These are phyloP conservation scores for Orcinus orca DNA, from an alignment of 2,113 vertebrate genomes.

Conservation along the genomic window DNA sequence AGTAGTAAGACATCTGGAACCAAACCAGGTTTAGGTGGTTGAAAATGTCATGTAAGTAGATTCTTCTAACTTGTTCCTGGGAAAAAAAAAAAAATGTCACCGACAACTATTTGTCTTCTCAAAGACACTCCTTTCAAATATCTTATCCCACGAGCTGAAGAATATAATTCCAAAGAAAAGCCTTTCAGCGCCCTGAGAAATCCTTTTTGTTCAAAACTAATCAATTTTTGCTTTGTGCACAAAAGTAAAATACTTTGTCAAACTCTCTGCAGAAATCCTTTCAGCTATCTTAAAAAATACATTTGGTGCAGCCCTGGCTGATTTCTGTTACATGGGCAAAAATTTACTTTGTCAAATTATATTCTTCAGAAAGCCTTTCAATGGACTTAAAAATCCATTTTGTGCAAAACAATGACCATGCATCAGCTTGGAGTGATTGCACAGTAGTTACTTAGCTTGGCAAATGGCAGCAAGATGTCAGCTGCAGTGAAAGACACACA, in stretches of 20 bases:
- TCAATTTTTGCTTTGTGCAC: conserved; percentile 72
- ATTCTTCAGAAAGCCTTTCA: conserved; percentile 80
- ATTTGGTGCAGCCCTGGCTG: conserved; percentile 74
- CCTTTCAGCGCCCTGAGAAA: conserved; percentile 74
- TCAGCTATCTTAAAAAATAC: conserved; percentile 75
- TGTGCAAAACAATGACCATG: conserved; percentile 83
- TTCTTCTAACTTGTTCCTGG: conserved; percentile 53
- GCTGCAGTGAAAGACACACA: conserved; percentile 85
- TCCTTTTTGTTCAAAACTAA: conserved; percentile 77
- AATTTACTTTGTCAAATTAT: conserved; percentile 82
- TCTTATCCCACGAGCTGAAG: conserved; percentile 55
- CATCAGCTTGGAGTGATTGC: conserved; percentile 82
- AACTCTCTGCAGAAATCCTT: conserved; percentile 78
- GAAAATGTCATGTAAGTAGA: conserved; percentile 57
- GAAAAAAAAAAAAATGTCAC: conserved; percentile 52
- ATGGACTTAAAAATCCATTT: conserved; percentile 83
- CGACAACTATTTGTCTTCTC: conserved; percentile 74
- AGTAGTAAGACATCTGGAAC: conserved; percentile 12
- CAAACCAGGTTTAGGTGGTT: conserved; percentile 39
- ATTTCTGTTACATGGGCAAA: conserved; percentile 78
- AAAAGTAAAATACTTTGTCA: conserved; percentile 78
- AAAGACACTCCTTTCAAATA: conserved; percentile 73
- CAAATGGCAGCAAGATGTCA: conserved; percentile 86
- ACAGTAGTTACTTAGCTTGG: conserved; percentile 81
- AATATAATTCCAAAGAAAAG: conserved; percentile 78